A percentile compares a stretch with the other conserved stretches of the same genome.
These are phyloP conservation scores for Phyllopteryx taeniolatus DNA, from an alignment of 2,113 vertebrate genomes.

Conservation along the genomic window DNA sequence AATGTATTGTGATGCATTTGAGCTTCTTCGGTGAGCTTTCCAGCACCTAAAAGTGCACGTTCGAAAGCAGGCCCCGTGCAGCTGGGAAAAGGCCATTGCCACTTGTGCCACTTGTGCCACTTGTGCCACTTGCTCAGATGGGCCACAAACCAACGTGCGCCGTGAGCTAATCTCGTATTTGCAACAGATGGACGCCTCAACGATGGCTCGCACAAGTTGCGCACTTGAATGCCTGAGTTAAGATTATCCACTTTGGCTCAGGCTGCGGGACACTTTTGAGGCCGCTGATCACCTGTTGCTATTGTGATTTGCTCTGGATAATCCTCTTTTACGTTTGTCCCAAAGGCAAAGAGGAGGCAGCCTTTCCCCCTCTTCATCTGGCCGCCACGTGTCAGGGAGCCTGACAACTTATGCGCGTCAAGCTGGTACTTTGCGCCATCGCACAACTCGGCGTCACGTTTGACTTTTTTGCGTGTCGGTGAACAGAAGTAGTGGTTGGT, in stretches of 20 bases:
- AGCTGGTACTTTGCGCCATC: background rate
- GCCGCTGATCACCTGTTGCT: slow-evolving; percentile 8
- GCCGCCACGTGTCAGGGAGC: slow-evolving; percentile 6
- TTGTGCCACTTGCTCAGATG: no score
- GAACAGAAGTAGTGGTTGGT: background rate
- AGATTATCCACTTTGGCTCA: background rate
- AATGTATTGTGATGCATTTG: slow-evolving; percentile 11
- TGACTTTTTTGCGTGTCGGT: slow-evolving; percentile 9
- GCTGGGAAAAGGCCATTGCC: slow-evolving; percentile 1
- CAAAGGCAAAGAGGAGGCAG: slow-evolving; percentile 11
- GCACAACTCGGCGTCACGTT: slow-evolving; percentile 10
- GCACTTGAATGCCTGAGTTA: background rate
- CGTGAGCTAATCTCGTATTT: slow-evolving; percentile 40
- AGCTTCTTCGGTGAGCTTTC: slow-evolving; percentile 1
- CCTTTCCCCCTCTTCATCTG: background rate
- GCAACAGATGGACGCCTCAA: slow-evolving; percentile 61
- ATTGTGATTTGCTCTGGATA: background rate
- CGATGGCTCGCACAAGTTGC: slow-evolving; percentile 51
- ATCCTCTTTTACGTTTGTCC: slow-evolving; percentile 4
- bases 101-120: background rate
- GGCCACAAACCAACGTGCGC: background rate
- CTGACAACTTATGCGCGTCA: slow-evolving; percentile 17
- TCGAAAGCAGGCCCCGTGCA: background rate
- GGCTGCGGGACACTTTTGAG: slow-evolving; percentile 1
- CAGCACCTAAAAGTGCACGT: background rate